Evolutionary conservation across 2,113 vertebrate genomes (phyloP).

Genomic region (Dipodomys ordii): DNA sequence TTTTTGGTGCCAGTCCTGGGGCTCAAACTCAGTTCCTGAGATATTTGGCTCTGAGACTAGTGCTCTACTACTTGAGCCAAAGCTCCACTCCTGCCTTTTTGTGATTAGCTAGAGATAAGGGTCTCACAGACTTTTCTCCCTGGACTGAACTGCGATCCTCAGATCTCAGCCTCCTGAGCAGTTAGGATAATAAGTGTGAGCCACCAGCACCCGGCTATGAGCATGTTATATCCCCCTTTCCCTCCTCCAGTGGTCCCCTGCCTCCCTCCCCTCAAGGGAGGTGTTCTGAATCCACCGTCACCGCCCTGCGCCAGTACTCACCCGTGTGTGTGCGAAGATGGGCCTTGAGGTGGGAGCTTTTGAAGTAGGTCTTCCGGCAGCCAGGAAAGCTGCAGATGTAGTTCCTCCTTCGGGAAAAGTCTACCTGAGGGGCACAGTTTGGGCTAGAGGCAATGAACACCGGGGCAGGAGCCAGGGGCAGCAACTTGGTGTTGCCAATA

Average conservation of each 20-base stretch:
- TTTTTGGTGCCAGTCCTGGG: no score
- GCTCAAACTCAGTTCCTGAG: no score
- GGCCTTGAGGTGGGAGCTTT: constrained; percentile 99
- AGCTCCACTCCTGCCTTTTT: no score
- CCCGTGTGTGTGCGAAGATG: constrained; percentile 99
- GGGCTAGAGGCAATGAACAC: constrained; percentile 92
- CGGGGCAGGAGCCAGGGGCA: constrained; percentile 96
- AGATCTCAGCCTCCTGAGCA: no score
- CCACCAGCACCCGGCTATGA: no score
- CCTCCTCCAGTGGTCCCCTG: background rate
- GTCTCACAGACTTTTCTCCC: no score
- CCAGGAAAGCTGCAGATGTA: constrained; percentile 95
- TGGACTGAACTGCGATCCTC: no score
- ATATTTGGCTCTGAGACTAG: no score
- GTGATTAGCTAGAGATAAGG: no score
- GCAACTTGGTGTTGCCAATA: constrained; percentile 93
- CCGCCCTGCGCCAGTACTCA: constrained; percentile 65
- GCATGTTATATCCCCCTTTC: background rate
- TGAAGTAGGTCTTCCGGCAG: constrained; percentile 99
- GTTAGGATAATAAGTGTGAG: no score
- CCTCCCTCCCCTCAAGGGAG: no score
- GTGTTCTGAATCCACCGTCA: background rate
- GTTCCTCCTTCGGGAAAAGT: constrained; percentile 96
- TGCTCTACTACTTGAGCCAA: no score
- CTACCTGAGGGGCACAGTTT: constrained; percentile 87